phyloP scores from a whole-genome alignment of 2,797 vertebrate species.

The Saxicola maurus region DNA sequence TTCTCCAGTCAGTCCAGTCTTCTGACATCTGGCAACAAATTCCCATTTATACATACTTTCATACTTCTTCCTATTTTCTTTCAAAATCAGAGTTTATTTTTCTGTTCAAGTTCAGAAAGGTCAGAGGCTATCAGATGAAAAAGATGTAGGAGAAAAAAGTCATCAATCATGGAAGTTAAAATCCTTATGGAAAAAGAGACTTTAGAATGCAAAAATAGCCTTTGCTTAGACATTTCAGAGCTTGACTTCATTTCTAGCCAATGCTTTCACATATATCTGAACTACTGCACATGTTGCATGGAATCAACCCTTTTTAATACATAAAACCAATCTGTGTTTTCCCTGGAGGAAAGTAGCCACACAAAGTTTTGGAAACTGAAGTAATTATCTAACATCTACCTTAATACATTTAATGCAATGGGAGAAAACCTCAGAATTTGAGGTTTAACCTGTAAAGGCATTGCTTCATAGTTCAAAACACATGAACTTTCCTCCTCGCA shows the following conservation, averaged over 20 bases:
- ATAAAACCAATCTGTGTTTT: neutral
- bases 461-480: neutral
- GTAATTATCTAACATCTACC: neutral
- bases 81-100: neutral
- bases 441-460: neutral
- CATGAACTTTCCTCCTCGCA: neutral
- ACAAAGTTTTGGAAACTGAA: neutral
- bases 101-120: neutral
- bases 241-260: neutral
- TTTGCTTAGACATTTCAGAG: neutral
- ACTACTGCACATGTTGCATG: neutral
- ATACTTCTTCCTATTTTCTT: neutral
- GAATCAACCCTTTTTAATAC: neutral
- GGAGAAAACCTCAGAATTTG: neutral
- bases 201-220: neutral
- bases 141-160: neutral
- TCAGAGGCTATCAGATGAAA: neutral
- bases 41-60: neutral
- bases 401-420: neutral
- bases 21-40: neutral
- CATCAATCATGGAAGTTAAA: neutral
- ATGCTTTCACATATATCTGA: neutral
- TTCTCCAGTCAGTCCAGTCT: neutral
- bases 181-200: neutral
- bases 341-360: neutral